A percentile compares a stretch with the other conserved stretches of the same genome.
Conservation (phyloP, 2,797 vertebrate species). For the Ceyx erithaca region DNA sequence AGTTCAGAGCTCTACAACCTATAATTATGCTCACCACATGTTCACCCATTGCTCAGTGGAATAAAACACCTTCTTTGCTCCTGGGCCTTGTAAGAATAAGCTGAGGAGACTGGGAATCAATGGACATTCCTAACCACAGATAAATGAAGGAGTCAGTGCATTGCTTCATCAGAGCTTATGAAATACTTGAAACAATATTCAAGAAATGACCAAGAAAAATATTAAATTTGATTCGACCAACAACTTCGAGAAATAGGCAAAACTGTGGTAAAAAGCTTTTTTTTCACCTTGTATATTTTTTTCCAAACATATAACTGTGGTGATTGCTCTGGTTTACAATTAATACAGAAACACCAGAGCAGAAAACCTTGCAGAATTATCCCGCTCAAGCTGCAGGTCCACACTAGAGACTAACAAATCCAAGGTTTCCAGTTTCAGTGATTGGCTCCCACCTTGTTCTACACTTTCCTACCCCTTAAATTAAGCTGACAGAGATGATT, state of each 20-base stretch:
- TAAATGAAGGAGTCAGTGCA: not conserved
- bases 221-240: not conserved
- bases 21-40: rapidly evolving
- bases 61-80: not conserved
- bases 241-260: not conserved
- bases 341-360: not conserved
- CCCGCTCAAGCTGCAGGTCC: not conserved
- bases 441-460: not conserved
- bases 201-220: not conserved
- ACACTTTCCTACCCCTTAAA: not conserved
- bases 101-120: not conserved
- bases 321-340: not conserved
- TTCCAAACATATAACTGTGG: not conserved
- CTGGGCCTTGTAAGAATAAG: not conserved
- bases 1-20: not conserved
- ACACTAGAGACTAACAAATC: not conserved
- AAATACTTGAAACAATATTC: not conserved
- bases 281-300: not conserved
- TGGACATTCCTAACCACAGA: not conserved
- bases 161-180: not conserved
- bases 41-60: not conserved
- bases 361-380: not conserved
- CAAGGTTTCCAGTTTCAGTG: not conserved
- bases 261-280: not conserved
- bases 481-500: not conserved